phyloP scores from a whole-genome alignment of 2,888 invertebrate species.

The Halictus ligatus region DNA sequence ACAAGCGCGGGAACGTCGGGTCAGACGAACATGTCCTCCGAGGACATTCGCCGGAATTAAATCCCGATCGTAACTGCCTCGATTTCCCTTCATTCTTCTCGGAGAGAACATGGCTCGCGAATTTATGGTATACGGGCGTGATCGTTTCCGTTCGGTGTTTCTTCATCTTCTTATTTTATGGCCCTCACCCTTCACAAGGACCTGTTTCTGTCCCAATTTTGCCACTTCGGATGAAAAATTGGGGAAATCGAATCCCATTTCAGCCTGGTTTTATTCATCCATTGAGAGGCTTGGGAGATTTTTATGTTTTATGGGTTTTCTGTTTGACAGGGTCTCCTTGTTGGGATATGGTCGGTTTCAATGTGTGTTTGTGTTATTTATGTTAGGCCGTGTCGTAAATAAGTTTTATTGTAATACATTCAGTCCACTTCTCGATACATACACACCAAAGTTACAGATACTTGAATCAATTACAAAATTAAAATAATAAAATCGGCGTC shows the following conservation, averaged over 20 bases:
- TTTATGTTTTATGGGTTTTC: neutral
- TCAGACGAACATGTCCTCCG: neutral
- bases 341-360: neutral
- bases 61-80: neutral
- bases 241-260: neutral
- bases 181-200: neutral
- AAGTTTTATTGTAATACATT: neutral
- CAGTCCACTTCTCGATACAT: neutral
- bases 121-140: neutral
- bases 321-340: neutral
- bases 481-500: no score
- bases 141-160: neutral
- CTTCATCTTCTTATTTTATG: neutral
- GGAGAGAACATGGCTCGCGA: neutral
- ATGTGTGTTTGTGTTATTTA: neutral
- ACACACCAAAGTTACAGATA: neutral
- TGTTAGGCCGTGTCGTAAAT: neutral
- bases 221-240: neutral
- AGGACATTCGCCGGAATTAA: conserved; percentile 28
- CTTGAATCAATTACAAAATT: neutral
- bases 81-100: neutral
- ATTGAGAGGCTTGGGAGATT: neutral
- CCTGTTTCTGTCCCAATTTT: neutral
- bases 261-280: neutral
- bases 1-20: conserved; percentile 22